These are phyloP conservation scores for Kryphioiulus occultus DNA, from an alignment of 2,888 invertebrate species.

Conservation along the genomic window DNA sequence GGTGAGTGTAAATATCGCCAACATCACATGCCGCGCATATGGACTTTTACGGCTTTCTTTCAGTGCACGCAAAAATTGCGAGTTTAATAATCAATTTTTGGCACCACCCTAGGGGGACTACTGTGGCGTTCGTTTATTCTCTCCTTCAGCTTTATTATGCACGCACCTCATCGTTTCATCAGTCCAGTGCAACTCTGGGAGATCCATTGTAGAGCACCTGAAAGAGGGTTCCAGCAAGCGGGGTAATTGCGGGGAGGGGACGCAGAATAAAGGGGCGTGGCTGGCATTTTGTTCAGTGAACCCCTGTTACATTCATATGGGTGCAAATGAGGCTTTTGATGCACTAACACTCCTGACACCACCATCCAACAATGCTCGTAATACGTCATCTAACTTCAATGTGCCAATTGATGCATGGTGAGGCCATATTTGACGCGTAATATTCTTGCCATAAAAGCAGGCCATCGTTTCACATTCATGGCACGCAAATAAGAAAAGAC, in stretches of 20 bases:
- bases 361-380: slow-evolving; percentile 14
- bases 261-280: background rate
- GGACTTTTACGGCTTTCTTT: slow-evolving; percentile 21
- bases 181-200: slow-evolving; percentile 8
- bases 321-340: slow-evolving; percentile 23
- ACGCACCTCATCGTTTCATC: slow-evolving; percentile 15
- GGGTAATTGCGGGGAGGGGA: background rate
- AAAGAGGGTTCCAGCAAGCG: background rate
- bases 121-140: slow-evolving; percentile 2
- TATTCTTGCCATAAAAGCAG: background rate
- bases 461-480: background rate
- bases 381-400: background rate
- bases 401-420: slow-evolving; percentile 23
- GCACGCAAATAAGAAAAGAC: slow-evolving; percentile 13
- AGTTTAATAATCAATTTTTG: slow-evolving; percentile 15
- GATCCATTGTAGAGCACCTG: slow-evolving; percentile 7
- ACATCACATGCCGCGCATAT: background rate
- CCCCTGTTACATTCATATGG: slow-evolving; percentile 10
- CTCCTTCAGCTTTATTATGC: slow-evolving; percentile 6
- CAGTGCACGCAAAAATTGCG: background rate
- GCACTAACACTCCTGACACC: slow-evolving; percentile 23
- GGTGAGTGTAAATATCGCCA: background rate
- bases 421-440: background rate
- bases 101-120: slow-evolving; percentile 15
- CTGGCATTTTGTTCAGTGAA: background rate